These are phyloP conservation scores for Pholis gunnellus DNA, from an alignment of 2,113 vertebrate species.

Conservation along the genomic window DNA sequence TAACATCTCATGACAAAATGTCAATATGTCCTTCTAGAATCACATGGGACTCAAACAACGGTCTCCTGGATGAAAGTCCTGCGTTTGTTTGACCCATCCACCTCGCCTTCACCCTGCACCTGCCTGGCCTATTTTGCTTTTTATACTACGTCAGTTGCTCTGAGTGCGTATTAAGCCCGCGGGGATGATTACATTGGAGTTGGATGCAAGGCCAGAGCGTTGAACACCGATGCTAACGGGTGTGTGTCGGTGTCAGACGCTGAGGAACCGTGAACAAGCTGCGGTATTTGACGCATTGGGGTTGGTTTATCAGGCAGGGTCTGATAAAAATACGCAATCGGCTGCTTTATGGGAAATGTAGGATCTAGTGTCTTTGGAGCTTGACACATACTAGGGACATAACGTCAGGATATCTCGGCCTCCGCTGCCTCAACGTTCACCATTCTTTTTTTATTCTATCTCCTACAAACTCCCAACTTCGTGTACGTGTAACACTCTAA, in stretches of 20 bases:
- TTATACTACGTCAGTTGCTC: too few relatives aligned
- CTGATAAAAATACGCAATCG: neutral
- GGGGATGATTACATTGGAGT: neutral
- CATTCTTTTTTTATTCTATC: neutral
- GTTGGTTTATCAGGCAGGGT: neutral
- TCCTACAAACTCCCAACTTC: neutral
- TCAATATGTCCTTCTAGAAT: too few relatives aligned
- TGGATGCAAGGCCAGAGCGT: neutral
- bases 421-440: neutral
- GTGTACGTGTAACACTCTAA: neutral
- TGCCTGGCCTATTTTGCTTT: neutral
- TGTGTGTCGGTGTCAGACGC: too few relatives aligned
- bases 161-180: neutral
- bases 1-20: too few relatives aligned
- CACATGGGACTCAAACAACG: too few relatives aligned
- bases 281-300: too few relatives aligned
- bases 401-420: neutral
- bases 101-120: too few relatives aligned
- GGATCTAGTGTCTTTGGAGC: too few relatives aligned
- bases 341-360: neutral
- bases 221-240: too few relatives aligned
- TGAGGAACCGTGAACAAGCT: too few relatives aligned
- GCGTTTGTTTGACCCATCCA: too few relatives aligned
- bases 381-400: neutral
- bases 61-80: too few relatives aligned